Base-by-base conservation (phyloP, 1,140 invertebrate species). In the Hestina assimilis region DNA sequence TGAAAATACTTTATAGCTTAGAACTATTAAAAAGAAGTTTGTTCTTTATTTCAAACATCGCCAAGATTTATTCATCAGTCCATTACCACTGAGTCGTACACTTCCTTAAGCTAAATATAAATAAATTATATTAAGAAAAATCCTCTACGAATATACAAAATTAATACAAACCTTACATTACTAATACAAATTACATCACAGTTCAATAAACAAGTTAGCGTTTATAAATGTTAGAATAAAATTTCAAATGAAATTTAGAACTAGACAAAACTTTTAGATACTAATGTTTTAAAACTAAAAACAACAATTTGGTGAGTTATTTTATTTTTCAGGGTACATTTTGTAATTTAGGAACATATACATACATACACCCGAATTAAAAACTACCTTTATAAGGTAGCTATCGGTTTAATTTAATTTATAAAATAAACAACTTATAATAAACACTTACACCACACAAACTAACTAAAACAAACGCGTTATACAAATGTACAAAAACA, bases 111-210 rank as follows among this genome's bases (percentile, higher is more conserved):
- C 71, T 83, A 84, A 29, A 60, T 74, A 72, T 83, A 83, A 84
- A 88, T 88, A 84, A 86, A 79, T 83, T 82, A 86, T 83, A 82
- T 83, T 83, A 84, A 75, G 76, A 79, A 79, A n/a, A 80, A 79
- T 73, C 68, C 68, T 83, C 78, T 83, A 86, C 79, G 79, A 86
- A 88, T 88, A 86, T 88, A 88, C 85, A 88, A 86, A 88, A 86
- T 88, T 73, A 85, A 86, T 85, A 86, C 78, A 86, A 84, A 80
- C 57, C 81, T 88, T 86, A 88, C 59, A 54, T 65, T 83, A 83
- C 78, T 86, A 86, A 86, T 88, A 86, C 83, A 69, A 88, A 83
- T 83, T 85, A 88, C 85, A 88, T 88, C 85, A 88, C 85, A 88
- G 85, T 88, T 88, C 80, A 86, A 73, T 86, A 88, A 86, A 88